Conservation (phyloP, 1,140 invertebrate genomes). For the Bombus pyrosoma region DNA sequence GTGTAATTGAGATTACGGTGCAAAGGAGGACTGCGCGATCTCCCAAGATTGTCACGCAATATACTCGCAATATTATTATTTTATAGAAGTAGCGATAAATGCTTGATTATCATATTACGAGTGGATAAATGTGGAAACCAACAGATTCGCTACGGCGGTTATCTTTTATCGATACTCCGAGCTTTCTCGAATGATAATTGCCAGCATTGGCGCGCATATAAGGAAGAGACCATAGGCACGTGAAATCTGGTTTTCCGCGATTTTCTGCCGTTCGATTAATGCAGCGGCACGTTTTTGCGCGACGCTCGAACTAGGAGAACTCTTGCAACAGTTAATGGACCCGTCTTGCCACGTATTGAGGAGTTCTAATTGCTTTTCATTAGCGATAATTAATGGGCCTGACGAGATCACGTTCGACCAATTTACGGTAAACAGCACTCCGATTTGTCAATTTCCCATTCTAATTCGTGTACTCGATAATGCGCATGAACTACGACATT, state of each 20-base stretch:
- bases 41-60: neutral
- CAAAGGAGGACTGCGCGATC: neutral
- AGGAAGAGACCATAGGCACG: slow-evolving; percentile 1
- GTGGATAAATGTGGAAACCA: neutral
- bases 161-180: neutral
- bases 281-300: slow-evolving; percentile 42
- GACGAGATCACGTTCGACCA: slow-evolving; percentile 32
- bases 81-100: neutral
- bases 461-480: slow-evolving; percentile 26
- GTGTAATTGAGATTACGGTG: neutral
- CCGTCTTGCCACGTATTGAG: slow-evolving; percentile 33
- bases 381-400: slow-evolving; percentile 60
- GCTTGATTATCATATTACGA: neutral
- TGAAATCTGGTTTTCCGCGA: slow-evolving; percentile 35
- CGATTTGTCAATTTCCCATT: slow-evolving; percentile 49
- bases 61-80: neutral
- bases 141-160: neutral
- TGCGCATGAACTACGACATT: neutral
- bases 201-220: neutral
- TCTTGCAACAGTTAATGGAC: slow-evolving; percentile 39
- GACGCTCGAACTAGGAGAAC: neutral
- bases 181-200: neutral
- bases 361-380: slow-evolving; percentile 65
- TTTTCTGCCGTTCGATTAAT: slow-evolving; percentile 18
- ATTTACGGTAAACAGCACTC: slow-evolving; percentile 38